Base-by-base conservation (phyloP, 2,113 vertebrate genomes). In the Gallinago undulata region DNA sequence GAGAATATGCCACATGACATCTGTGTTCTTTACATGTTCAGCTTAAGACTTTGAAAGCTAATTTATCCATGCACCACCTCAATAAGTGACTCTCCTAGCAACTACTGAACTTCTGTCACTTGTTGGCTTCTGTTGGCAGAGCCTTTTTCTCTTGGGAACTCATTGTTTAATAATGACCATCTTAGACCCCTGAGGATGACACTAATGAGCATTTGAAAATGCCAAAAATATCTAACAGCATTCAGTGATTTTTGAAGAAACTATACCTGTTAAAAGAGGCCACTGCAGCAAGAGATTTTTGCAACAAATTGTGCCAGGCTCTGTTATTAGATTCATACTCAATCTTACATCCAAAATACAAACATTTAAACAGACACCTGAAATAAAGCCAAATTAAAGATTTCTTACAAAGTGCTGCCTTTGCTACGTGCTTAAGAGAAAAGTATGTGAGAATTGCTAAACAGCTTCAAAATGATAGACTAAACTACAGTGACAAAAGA, bases 181-280 rank as follows among this genome's bases (percentile, higher is more conserved):
- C 94, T 88, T 60, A 94, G 96, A 90, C 95, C 96, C 94, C 90
- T 94, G 95, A 97, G 97, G 96, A 96, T 89, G 96, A 89, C 93
- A 93, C 95, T 98, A 98, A 98, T 98, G 97, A 98, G 98, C 96
- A 95, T 97, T 94, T 97, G 97, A 97, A 98, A 98, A 98, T 98
- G 97, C 93, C 96, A 97, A 87, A 93, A 91, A 87, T 90, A 95
- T 70, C 93, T 91, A 95, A 90, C 76, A 95, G 74, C 3, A 0
- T 78, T 96, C 80, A 67, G 78, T 87, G 92, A 90, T 92, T 95
- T 97, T 93, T 92, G 50, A 91, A 89, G 89, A 93, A 97, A 94
- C 69, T 95, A 56, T 67, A 92, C 89, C 93, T 96, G 96, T 90
- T 94, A 72, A 80, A 94, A 93, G 68, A 70, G 87, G 87, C 87